Evolutionary conservation across 2,888 invertebrate species (phyloP).

Genomic region (Oligia fasciuncula): DNA sequence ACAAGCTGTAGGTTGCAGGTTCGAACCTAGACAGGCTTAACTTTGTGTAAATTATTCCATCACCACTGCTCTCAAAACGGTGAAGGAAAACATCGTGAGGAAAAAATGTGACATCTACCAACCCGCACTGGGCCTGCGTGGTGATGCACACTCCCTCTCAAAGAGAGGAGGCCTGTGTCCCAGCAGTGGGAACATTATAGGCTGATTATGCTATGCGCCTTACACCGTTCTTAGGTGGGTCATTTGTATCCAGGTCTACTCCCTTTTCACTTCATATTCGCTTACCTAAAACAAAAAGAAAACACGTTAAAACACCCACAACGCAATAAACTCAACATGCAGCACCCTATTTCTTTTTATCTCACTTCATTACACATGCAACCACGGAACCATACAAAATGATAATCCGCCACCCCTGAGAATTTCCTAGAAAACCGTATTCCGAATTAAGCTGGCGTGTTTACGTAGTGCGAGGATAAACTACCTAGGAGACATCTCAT

Average conservation of each 20-base stretch:
- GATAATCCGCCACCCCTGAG: constrained; percentile 36
- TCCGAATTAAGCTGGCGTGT: constrained; percentile 57
- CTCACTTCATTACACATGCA: constrained; percentile 44
- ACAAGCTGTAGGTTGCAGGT: neutral
- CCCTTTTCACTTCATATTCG: neutral
- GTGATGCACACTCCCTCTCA: neutral
- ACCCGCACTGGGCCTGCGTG: neutral
- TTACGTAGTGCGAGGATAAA: constrained; percentile 59
- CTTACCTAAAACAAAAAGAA: constrained; percentile 56
- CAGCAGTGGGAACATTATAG: no score
- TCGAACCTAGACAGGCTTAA: neutral
- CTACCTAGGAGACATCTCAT: constrained; percentile 62
- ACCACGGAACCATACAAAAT: constrained; percentile 30
- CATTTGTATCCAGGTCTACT: no score
- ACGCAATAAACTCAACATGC: constrained; percentile 17
- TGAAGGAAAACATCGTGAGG: neutral
- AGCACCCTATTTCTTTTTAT: constrained; percentile 36
- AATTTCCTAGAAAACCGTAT: constrained; percentile 44
- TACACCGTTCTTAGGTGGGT: neutral
- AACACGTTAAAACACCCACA: constrained; percentile 4
- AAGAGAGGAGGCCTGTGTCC: no score
- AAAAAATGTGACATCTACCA: neutral
- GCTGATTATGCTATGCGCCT: no score
- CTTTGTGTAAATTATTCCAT: neutral
- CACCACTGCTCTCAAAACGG: neutral